Percentiles rank a stretch among this genome's conserved stretches.
phyloP scores from a whole-genome alignment of 2,797 vertebrate genomes.

The Tauraco hartlaubi region DNA sequence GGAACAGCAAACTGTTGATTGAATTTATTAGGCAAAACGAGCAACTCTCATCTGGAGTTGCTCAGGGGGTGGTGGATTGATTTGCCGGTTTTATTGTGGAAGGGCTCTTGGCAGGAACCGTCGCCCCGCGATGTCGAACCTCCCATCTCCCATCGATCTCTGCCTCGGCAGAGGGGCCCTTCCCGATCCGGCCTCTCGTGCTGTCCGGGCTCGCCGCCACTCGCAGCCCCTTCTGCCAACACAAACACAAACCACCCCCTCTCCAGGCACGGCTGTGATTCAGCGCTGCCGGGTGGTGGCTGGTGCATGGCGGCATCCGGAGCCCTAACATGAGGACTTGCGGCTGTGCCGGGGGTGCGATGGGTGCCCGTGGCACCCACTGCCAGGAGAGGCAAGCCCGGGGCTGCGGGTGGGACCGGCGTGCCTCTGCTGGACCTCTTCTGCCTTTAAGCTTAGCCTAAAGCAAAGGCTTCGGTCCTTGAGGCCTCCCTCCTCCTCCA shows the following conservation, averaged over 20 bases:
- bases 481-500: not conserved
- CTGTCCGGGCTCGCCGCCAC: slow-evolving; percentile 15
- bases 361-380: not conserved
- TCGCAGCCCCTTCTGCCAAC: not conserved
- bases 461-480: not conserved
- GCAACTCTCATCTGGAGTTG: not conserved
- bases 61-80: not conserved
- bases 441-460: not conserved
- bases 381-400: accelerated
- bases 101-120: not conserved
- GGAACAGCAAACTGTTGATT: not conserved
- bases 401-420: not conserved
- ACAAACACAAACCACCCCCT: not conserved
- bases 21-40: not conserved
- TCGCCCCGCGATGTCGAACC: not conserved
- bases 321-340: not conserved
- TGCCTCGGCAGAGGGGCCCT: not conserved
- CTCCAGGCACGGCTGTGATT: not conserved
- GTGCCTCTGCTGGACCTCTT: not conserved
- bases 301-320: not conserved
- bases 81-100: not conserved
- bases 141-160: not conserved
- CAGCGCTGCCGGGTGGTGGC: not conserved
- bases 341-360: not conserved
- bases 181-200: not conserved